Percentiles rank a stretch among this genome's conserved stretches.
These are phyloP conservation scores for Xiphophorus couchianus DNA, from an alignment of 2,113 vertebrate genomes.

Conservation along the genomic window DNA sequence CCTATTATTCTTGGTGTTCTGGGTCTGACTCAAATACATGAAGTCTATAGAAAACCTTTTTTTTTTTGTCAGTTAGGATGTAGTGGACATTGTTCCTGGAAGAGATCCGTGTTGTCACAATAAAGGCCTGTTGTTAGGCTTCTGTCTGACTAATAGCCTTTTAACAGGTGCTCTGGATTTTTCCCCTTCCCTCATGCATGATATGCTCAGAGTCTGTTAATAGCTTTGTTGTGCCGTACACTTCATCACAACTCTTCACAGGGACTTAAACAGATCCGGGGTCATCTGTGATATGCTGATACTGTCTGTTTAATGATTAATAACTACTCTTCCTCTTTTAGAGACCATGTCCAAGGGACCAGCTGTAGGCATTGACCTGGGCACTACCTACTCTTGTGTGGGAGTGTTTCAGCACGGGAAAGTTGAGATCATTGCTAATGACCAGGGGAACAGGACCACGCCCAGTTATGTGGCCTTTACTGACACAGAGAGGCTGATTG, in stretches of 20 bases:
- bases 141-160: slow-evolving; percentile 15
- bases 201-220: slow-evolving; percentile 3
- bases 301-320: background rate
- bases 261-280: background rate
- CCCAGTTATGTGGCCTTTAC: slow-evolving; percentile 82
- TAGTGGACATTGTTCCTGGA: background rate
- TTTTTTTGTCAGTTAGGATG: background rate
- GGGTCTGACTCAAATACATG: background rate
- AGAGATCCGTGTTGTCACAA: slow-evolving; percentile 23
- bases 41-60: background rate
- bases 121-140: slow-evolving; percentile 24
- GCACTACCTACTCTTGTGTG: slow-evolving; percentile 95
- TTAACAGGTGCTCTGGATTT: slow-evolving; percentile 56
- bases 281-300: background rate
- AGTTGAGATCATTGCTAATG: slow-evolving; percentile 95
- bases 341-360: slow-evolving; percentile 87
- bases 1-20: background rate
- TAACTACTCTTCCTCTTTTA: background rate
- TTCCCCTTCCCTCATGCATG: background rate
- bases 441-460: slow-evolving; percentile 82
- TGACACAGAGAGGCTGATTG: slow-evolving; percentile 77
- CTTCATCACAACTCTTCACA: background rate
- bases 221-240: slow-evolving; percentile 29
- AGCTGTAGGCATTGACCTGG: slow-evolving; percentile 92
- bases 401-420: slow-evolving; percentile 95